phyloP scores from a whole-genome alignment of 2,797 vertebrate species.

The Squalus acanthias region DNA sequence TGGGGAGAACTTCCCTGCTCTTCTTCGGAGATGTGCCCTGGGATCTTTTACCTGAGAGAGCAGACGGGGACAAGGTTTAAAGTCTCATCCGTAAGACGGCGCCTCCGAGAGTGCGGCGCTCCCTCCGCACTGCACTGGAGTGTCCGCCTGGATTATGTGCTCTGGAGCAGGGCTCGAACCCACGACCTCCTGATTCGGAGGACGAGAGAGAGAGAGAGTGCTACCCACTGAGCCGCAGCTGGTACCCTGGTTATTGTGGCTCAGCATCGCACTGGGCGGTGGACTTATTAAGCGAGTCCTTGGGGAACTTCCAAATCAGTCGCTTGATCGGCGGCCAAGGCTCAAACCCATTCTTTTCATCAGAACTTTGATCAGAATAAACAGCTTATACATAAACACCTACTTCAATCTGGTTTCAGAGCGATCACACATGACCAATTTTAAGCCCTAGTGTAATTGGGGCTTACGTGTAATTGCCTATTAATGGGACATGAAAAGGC shows the following conservation, averaged over 20 bases:
- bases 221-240: background rate
- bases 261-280: background rate
- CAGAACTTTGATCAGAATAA: conserved; percentile 9
- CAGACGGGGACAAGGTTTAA: too few species aligned
- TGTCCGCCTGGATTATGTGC: background rate
- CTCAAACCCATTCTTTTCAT: background rate
- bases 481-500: background rate
- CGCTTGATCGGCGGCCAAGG: background rate
- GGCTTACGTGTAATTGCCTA: background rate
- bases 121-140: background rate
- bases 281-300: background rate
- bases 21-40: too few species aligned
- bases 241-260: background rate
- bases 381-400: background rate
- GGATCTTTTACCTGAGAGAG: too few species aligned
- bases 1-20: too few species aligned
- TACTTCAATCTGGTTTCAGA: background rate
- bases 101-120: background rate
- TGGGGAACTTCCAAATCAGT: background rate
- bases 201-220: too few species aligned
- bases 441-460: background rate
- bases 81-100: too few species aligned
- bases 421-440: background rate
- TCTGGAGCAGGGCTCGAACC: background rate
- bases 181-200: background rate